phyloP scores from a whole-genome alignment of 2,113 vertebrate species.

The Xenopus laevis region DNA sequence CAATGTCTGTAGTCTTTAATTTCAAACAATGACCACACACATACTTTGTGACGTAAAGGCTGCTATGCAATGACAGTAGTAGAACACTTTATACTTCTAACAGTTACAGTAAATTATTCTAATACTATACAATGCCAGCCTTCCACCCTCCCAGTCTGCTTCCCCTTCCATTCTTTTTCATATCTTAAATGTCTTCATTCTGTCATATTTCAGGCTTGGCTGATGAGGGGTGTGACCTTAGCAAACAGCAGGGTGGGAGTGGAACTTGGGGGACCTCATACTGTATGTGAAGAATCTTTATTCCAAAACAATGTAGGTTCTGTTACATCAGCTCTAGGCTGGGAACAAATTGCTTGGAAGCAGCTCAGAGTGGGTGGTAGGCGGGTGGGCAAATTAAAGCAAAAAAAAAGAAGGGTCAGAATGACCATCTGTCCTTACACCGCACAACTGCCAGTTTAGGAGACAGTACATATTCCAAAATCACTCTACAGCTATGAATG shows the following conservation, averaged over 20 bases:
- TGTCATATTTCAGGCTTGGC: conserved; percentile 13
- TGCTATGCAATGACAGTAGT: too few relatives aligned
- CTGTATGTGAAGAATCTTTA: conserved; percentile 17
- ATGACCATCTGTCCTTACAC: conserved; percentile 6
- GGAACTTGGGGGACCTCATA: neutral
- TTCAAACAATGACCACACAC: too few relatives aligned
- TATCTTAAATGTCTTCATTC: too few relatives aligned
- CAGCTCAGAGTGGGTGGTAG: neutral
- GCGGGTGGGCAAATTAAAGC: neutral
- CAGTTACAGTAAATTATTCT: too few relatives aligned
- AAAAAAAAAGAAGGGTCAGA: conserved; percentile 4
- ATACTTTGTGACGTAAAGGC: too few relatives aligned
- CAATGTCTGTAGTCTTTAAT: too few relatives aligned
- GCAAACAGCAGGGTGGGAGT: conserved; percentile 1
- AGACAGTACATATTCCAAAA: neutral
- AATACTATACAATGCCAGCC: too few relatives aligned
- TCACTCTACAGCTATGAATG: neutral
- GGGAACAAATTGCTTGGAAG: conserved; percentile 7
- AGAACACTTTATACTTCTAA: too few relatives aligned
- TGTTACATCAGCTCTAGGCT: conserved; percentile 2
- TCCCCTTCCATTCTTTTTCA: too few relatives aligned
- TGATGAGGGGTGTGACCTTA: neutral
- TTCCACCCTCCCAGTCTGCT: too few relatives aligned
- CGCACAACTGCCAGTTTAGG: conserved; percentile 4
- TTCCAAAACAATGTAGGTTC: conserved; percentile 13